phyloP scores from a whole-genome alignment of 2,888 invertebrate genomes.

The Anagyrus pseudococci region DNA sequence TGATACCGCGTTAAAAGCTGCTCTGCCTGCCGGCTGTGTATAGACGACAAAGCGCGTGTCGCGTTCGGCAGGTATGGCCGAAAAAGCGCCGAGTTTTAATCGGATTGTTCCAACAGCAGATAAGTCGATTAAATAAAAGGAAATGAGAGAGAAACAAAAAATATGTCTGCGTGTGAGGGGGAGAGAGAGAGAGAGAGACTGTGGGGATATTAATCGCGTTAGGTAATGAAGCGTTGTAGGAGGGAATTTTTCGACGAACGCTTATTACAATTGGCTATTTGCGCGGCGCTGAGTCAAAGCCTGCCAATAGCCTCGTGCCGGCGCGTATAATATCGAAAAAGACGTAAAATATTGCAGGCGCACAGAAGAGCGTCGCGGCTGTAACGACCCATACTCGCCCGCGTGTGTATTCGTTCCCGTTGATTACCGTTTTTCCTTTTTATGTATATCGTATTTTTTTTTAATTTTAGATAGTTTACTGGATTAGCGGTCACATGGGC shows the following conservation, averaged over 20 bases:
- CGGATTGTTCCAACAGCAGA: constrained; percentile 21
- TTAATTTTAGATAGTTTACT: too few relatives aligned
- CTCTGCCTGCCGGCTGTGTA: background rate
- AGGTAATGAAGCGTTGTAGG: constrained; percentile 18
- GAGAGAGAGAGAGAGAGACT: background rate
- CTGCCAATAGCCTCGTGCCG: too few relatives aligned
- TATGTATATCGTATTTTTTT: too few relatives aligned
- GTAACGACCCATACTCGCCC: too few relatives aligned
- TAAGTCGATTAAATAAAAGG: constrained; percentile 35
- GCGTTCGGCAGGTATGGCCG: constrained; percentile 46
- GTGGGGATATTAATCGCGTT: constrained; percentile 23
- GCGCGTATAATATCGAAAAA: too few relatives aligned
- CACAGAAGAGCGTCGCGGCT: too few relatives aligned
- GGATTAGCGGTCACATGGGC: too few relatives aligned
- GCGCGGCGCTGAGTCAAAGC: too few relatives aligned
- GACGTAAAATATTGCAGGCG: too few relatives aligned
- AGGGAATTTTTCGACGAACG: constrained; percentile 24
- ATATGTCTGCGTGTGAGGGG: too few relatives aligned
- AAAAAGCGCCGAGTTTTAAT: constrained; percentile 38
- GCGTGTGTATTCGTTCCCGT: too few relatives aligned
- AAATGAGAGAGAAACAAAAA: background rate
- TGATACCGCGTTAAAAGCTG: constrained; percentile 11
- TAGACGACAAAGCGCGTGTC: constrained; percentile 25
- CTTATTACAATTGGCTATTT: constrained; percentile 20
- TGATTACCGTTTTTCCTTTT: too few relatives aligned